phyloP scores from a whole-genome alignment of 92 coral and sea anemone species.

The Palythoa grandis region DNA sequence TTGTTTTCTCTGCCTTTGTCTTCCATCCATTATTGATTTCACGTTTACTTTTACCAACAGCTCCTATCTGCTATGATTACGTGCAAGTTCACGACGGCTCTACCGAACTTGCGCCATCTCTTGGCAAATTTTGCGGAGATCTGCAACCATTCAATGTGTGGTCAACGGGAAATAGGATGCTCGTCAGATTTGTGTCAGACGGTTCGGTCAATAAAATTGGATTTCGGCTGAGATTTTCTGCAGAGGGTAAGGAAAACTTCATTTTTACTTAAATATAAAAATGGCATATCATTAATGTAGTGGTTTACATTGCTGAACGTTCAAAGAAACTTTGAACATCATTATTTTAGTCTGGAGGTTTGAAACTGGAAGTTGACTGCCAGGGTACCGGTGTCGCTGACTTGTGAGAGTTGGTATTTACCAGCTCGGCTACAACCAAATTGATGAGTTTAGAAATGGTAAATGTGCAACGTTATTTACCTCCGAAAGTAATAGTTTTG shows the following conservation, averaged over 20 bases:
- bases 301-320: background rate
- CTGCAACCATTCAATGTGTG: conserved; percentile 50
- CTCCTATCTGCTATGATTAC: conserved; percentile 72
- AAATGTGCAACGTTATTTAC: too few species aligned
- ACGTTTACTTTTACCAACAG: conserved; percentile 23
- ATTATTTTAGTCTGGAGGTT: too few species aligned
- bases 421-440: too few species aligned
- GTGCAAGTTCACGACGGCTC: conserved; percentile 76
- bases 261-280: too few species aligned
- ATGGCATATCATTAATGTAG: too few species aligned
- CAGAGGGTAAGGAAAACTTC: conserved; percentile 46
- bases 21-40: background rate
- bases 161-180: conserved; percentile 62
- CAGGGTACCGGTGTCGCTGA: too few species aligned
- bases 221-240: conserved; percentile 61
- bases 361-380: too few species aligned
- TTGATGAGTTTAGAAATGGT: too few species aligned
- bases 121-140: conserved; percentile 81
- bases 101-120: conserved; percentile 48
- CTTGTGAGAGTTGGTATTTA: too few species aligned
- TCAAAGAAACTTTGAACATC: background rate
- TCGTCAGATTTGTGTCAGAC: conserved; percentile 72
- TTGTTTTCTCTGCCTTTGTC: background rate
- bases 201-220: conserved; percentile 60
- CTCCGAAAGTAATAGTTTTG: too few species aligned